Percentiles rank a stretch among this genome's conserved stretches.
Conservation (phyloP, 1,140 invertebrate species). For the Drosophila sp. region DNA sequence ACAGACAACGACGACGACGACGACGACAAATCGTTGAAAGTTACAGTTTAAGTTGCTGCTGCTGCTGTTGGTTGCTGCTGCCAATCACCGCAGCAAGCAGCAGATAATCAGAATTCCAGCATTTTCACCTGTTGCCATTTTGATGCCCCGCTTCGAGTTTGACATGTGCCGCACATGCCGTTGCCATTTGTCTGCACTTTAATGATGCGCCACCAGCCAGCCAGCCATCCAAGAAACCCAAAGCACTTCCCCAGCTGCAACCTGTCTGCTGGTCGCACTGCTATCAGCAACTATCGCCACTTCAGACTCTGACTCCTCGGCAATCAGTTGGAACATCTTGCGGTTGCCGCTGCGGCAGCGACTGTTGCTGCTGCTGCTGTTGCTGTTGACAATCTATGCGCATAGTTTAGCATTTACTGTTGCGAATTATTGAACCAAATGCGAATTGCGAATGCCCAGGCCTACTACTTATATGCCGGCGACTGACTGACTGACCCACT, state of each 20-base stretch:
- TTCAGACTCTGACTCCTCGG: constrained; percentile 28
- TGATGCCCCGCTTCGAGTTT: constrained; percentile 60
- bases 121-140: constrained; percentile 80
- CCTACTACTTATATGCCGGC: not conserved
- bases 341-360: constrained; percentile 2
- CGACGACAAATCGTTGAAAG: constrained; percentile 78
- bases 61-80: constrained; percentile 36
- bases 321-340: constrained; percentile 63
- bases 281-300: constrained; percentile 48
- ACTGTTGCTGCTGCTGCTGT: not conserved
- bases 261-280: constrained; percentile 30
- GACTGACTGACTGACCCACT: constrained; percentile 43
- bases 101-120: constrained; percentile 80
- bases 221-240: constrained; percentile 26
- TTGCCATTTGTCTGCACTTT: constrained; percentile 81
- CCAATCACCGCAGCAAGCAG: constrained; percentile 31
- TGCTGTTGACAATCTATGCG: constrained; percentile 64
- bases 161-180: constrained; percentile 81
- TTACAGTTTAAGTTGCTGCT: constrained; percentile 76
- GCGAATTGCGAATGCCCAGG: constrained; percentile 45
- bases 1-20: constrained; percentile 42
- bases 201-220: constrained; percentile 66
- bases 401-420: constrained; percentile 69
- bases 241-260: constrained; percentile 39
- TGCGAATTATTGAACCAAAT: constrained; percentile 44